These are phyloP conservation scores for Cladopsammia gracilis DNA, from an alignment of 64 coral and sea anemone genomes.

Conservation along the genomic window DNA sequence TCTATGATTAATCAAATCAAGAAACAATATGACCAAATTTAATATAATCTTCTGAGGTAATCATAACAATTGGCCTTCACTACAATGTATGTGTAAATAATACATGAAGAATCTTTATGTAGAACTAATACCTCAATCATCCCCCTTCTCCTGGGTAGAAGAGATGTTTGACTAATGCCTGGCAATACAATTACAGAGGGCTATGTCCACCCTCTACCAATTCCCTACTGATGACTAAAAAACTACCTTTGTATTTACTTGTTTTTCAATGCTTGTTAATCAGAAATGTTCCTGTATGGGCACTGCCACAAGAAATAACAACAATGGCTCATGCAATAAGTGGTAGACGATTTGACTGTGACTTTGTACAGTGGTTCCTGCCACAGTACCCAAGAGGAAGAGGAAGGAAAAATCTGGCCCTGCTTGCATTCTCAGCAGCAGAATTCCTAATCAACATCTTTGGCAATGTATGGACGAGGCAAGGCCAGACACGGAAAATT, in stretches of 20 bases:
- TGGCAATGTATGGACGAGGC: neutral
- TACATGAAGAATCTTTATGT: too few relatives aligned
- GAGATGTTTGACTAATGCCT: too few relatives aligned
- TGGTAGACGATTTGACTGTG: slow-evolving; percentile 26
- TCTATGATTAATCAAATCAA: too few relatives aligned
- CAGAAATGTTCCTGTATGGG: slow-evolving; percentile 23
- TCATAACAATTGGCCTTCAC: too few relatives aligned
- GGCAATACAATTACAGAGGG: neutral
- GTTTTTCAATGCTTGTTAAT: neutral
- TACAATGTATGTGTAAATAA: too few relatives aligned
- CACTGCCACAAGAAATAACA: slow-evolving; percentile 14
- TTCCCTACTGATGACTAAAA: too few relatives aligned
- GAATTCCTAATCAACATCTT: slow-evolving; percentile 3
- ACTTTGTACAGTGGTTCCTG: slow-evolving; percentile 48
- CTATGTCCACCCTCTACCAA: neutral
- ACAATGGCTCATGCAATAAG: slow-evolving; percentile 49
- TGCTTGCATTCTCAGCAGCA: neutral
- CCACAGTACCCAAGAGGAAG: slow-evolving; percentile 19
- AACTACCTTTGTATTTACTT: neutral
- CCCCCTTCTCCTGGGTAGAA: too few relatives aligned
- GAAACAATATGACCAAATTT: too few relatives aligned
- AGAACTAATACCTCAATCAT: too few relatives aligned
- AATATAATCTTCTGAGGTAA: too few relatives aligned
- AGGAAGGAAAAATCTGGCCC: neutral
- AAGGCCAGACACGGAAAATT: slow-evolving; percentile 17